Conservation (phyloP, 2,797 vertebrate genomes). For the Lophotriccus pileatus region DNA sequence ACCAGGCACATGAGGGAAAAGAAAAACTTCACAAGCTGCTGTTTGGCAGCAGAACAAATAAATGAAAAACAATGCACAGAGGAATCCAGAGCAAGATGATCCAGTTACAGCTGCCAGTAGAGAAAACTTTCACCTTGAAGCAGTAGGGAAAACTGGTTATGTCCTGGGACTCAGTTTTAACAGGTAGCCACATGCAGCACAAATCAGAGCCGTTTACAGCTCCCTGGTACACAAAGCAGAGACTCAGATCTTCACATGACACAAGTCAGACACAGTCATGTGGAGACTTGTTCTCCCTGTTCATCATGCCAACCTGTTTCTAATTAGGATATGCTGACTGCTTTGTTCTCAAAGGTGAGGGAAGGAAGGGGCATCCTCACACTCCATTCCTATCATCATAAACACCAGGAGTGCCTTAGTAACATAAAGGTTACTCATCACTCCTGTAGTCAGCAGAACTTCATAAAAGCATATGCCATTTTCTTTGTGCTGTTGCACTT, state of each 20-base stretch:
- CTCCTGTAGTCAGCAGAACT: background rate
- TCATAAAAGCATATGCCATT: background rate
- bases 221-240: background rate
- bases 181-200: background rate
- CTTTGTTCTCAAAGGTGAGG: background rate
- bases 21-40: background rate
- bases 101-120: accelerated
- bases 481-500: background rate
- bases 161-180: background rate
- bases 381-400: background rate
- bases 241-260: background rate
- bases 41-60: background rate
- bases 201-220: background rate
- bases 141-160: background rate
- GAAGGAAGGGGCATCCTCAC: background rate
- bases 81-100: background rate
- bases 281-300: background rate
- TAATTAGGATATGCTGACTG: background rate
- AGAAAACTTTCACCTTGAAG: background rate
- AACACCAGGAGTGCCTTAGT: background rate
- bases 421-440: background rate
- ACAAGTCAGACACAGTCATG: background rate
- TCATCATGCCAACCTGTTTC: background rate
- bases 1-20: background rate
- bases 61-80: background rate